Evolutionary conservation across 2,888 invertebrate species (phyloP).

Genomic region (Tenthredo notha): DNA sequence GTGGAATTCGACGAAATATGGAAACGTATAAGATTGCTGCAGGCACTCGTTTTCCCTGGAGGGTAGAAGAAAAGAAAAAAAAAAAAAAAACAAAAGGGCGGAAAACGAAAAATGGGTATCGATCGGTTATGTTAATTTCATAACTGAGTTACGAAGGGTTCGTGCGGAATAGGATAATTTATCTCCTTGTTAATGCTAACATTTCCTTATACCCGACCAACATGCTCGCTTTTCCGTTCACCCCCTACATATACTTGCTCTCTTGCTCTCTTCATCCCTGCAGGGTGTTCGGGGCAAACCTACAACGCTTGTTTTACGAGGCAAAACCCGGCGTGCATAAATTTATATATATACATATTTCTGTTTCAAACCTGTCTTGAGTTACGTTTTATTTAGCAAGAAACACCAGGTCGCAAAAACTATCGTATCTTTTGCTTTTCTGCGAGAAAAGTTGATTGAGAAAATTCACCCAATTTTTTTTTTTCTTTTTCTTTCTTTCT

Average conservation of each 20-base stretch:
- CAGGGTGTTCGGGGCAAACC: slow-evolving; percentile 10
- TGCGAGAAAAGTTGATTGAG: not conserved
- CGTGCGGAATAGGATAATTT: slow-evolving; percentile 72
- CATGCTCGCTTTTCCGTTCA: slow-evolving; percentile 41
- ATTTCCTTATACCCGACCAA: slow-evolving; percentile 12
- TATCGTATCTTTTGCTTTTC: slow-evolving; percentile 11
- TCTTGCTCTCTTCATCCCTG: slow-evolving; percentile 12
- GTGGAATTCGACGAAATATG: not conserved
- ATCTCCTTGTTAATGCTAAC: slow-evolving; percentile 66
- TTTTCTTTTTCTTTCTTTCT: no score
- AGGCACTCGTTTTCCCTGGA: not conserved
- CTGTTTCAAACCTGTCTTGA: not conserved
- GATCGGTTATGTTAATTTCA: slow-evolving; percentile 71
- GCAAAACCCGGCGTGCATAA: slow-evolving; percentile 26
- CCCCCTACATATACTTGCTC: not conserved
- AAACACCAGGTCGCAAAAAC: not conserved
- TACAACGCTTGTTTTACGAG: slow-evolving; percentile 24
- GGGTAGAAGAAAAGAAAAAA: no score
- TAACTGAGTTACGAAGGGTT: slow-evolving; percentile 71
- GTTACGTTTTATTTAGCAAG: slow-evolving; percentile 26
- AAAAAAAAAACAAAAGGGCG: no score
- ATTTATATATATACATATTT: not conserved
- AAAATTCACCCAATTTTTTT: not conserved
- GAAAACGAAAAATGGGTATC: slow-evolving; percentile 68
- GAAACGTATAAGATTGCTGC: not conserved